Base-by-base conservation (phyloP, 2,888 invertebrate species). In the Standfussiana lucernea region DNA sequence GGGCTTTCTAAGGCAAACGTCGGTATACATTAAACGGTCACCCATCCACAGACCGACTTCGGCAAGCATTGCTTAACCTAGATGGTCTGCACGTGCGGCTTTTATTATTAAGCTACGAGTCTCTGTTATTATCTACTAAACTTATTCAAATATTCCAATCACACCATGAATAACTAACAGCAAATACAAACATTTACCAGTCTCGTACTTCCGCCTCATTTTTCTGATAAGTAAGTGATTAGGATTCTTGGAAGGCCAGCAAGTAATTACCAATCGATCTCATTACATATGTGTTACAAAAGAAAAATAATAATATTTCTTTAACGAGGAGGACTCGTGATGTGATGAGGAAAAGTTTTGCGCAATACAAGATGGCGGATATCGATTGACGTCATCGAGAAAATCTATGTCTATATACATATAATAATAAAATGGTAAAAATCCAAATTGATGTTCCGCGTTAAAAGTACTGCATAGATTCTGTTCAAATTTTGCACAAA, bases 221-320 rank as follows among this genome's bases (percentile, higher is more conserved):
- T 68, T 68, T 67, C 77, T 76, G 5, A 24, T 50, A 42, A 15
- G 21, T 42, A 42, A 6, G 21, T 40, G 18, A 62, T 77, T 64
- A 64, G 24, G n/a, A 69, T 32, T 45, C 7, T n/a, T 18, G 11
- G 24, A n/a, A 53, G 62, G n/a, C 7, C 42, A 37, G 37, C 45
- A 1, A n/a, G 62, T 28, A 45, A 68, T 68, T 56, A 53, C 53
- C 2, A 32, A 53, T 64, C 13, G 53, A 18, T 40, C 35, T 72
- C 65, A 40, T 66, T 40, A n/a, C 32, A 28, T 71, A 21, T 42
- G 40, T 40, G 40, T 8, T 64, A 15, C 40, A 40, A 64, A 15
- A 64, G 15, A 40, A n/a, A 64, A 40, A 40, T 40, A 64, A 40
- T 64, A 37, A 64, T 64, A 28, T 65, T n/a, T 59, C 18, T 32